Evolutionary conservation across 2,113 vertebrate species (phyloP).

Genomic region (Coracopsis vasa): DNA sequence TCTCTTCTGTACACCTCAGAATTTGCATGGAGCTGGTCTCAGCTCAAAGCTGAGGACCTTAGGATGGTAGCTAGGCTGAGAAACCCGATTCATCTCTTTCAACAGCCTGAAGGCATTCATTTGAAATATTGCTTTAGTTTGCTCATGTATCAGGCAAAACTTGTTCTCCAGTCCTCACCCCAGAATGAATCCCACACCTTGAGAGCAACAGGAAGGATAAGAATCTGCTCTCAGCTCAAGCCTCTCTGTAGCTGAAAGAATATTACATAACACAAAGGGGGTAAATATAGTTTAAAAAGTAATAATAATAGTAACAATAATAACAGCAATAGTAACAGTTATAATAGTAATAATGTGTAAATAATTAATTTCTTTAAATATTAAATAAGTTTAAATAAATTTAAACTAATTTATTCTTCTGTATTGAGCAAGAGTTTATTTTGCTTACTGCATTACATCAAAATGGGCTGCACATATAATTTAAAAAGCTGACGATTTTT

Average conservation of each 20-base stretch:
- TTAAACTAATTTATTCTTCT: not conserved
- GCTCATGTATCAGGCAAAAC: not conserved
- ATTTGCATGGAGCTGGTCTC: not conserved
- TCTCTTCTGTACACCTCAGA: not conserved
- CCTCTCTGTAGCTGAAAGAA: not conserved
- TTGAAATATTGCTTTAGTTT: not conserved
- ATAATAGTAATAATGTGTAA: not conserved
- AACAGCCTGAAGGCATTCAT: not conserved
- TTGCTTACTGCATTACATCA: not conserved
- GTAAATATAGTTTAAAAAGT: not conserved
- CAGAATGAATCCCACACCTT: fast-evolving
- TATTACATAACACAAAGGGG: not conserved
- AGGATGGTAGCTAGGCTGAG: not conserved
- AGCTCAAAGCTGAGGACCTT: not conserved
- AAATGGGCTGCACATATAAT: not conserved
- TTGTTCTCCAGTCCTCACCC: not conserved
- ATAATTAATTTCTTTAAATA: not conserved
- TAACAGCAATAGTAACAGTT: not conserved
- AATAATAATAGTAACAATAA: not conserved
- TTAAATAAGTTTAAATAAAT: not conserved
- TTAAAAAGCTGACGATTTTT: not conserved
- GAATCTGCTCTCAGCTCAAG: not conserved
- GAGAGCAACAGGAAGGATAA: not conserved
- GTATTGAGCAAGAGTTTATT: not conserved
- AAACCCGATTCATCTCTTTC: not conserved